Conservation (phyloP, 2,888 invertebrate genomes). For the Netelia virgata region DNA sequence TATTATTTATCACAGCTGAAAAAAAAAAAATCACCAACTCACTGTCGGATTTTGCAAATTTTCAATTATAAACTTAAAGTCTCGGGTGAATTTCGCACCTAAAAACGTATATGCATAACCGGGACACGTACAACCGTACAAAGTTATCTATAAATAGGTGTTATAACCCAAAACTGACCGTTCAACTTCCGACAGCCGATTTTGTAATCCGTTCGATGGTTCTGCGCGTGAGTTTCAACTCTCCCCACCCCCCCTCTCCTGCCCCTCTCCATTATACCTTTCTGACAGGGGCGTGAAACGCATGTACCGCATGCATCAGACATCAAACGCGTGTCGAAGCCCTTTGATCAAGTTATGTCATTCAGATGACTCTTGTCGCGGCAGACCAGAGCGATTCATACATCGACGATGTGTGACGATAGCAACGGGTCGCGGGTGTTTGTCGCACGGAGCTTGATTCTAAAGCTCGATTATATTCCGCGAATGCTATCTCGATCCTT, state of each 20-base stretch:
- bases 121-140: neutral
- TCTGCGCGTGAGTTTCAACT: conserved; percentile 32
- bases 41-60: neutral
- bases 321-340: conserved; percentile 81
- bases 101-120: neutral
- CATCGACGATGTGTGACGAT: conserved; percentile 59
- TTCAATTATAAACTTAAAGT: neutral
- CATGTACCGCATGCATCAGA: conserved; percentile 80
- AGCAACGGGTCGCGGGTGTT: conserved; percentile 24
- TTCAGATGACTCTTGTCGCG: conserved; percentile 83
- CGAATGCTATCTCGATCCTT: conserved; percentile 39
- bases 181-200: conserved; percentile 58
- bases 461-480: conserved; percentile 64
- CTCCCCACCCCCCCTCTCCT: neutral
- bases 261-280: conserved; percentile 5
- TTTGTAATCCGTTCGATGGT: conserved; percentile 57
- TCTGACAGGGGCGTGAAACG: conserved; percentile 77
- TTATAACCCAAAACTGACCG: conserved; percentile 21
- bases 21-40: too few species aligned
- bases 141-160: conserved; percentile 42
- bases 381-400: conserved; percentile 75
- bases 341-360: conserved; percentile 84
- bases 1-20: too few species aligned
- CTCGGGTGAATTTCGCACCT: neutral
- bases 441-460: conserved; percentile 58